phyloP scores from a whole-genome alignment of 2,113 vertebrate species.

The Mesoclemmys tuberculata region DNA sequence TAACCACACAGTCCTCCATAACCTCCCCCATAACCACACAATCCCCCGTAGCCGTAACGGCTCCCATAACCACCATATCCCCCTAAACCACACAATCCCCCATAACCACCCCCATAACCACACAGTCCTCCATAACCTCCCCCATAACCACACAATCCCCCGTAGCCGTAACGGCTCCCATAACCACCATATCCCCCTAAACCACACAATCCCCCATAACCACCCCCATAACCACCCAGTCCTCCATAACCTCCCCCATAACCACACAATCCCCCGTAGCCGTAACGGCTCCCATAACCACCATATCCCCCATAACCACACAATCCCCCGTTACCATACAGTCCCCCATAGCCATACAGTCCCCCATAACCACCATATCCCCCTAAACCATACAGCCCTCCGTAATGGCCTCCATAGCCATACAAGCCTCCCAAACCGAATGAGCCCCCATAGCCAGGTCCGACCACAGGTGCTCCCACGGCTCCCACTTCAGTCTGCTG shows the following conservation, averaged over 20 bases:
- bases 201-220: too few species aligned
- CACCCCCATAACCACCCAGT: too few species aligned
- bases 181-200: too few species aligned
- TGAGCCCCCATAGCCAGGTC: not conserved
- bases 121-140: not conserved
- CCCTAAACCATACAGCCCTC: not conserved
- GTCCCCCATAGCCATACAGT: not conserved
- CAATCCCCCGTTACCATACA: not conserved
- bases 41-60: not conserved
- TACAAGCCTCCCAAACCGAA: constrained; percentile 13
- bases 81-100: not conserved
- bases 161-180: not conserved
- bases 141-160: not conserved
- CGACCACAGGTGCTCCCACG: not conserved
- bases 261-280: too few species aligned
- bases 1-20: not conserved
- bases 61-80: too few species aligned
- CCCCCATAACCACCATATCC: not conserved
- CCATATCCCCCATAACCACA: too few species aligned
- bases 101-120: not conserved
- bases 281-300: not conserved
- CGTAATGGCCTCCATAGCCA: not conserved
- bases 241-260: too few species aligned
- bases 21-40: too few species aligned
- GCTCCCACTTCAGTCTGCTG: constrained; percentile 50